Base-by-base conservation (phyloP, 2,888 invertebrate species). In the Agrilus mali region DNA sequence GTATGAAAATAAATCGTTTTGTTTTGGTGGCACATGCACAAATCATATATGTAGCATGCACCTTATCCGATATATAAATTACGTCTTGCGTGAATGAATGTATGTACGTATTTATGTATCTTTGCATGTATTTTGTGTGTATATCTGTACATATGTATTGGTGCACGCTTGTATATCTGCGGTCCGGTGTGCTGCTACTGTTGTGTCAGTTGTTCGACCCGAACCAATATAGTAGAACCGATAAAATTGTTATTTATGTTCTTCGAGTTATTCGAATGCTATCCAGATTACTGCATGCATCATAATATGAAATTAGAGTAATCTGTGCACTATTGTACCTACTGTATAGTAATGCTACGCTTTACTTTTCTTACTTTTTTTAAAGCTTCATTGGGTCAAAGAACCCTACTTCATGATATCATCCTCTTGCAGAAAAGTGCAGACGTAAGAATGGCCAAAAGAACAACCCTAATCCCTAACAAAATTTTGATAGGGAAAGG, bases 41-140 rank as follows among this genome's bases (percentile, higher is more conserved):
- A 51, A 54, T 54, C 53, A 53, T 43, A 42, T 27, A 27, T 27
- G 27, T 27, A 10, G 27, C 27, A 27, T 27, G 36, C 53, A 50
- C 54, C 53, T 54, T 53, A 55, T 55, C 55, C 43, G 50, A 50
- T 52, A 41, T 50, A 55, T 55, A 53, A 55, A 53, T 54, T 55
- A 54, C 50, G 53, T 51, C 53, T 54, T 53, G 48, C 53, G 48
- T 48, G 42, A 49, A 46, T 52, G 51, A 53, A 52, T 48, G 46
- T 46, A 44, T 42, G 47, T 17, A 20, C 7, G 47, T 51, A 48
- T 49, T 48, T 51, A 53, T 52, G 53, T 48, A 49, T 47, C 47
- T 44, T 48, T 48, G 43, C 38, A 46, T 42, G 10, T 10, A 27
- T 27, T 27, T 27, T 27, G 10, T 10, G 10, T 27, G 8, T 27